Conservation (phyloP, 2,113 vertebrate species). For the Symphodus melops region DNA sequence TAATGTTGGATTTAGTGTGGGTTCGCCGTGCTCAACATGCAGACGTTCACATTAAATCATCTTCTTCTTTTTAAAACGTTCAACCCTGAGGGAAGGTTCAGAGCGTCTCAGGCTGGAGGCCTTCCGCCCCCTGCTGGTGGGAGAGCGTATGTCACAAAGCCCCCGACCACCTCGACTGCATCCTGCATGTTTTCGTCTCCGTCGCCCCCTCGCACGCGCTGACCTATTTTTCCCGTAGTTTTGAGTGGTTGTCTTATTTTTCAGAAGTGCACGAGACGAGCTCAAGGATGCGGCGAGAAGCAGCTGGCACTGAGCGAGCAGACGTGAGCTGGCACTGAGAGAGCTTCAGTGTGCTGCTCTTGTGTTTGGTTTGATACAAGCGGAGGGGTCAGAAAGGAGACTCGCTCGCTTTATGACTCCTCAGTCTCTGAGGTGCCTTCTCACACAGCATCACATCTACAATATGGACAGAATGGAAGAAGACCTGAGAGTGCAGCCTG, state of each 20-base stretch:
- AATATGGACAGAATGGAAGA: no score
- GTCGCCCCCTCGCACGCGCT: not conserved
- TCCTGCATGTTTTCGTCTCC: not conserved
- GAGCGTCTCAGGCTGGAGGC: conserved; percentile 20
- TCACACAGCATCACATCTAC: no score
- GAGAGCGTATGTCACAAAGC: not conserved
- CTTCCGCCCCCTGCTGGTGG: conserved; percentile 72
- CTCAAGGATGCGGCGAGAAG: conserved; percentile 23
- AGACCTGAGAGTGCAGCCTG: no score
- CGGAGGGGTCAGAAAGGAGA: conserved; percentile 7
- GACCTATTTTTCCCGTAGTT: conserved; percentile 26
- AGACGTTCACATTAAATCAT: not conserved
- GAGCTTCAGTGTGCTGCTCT: not conserved
- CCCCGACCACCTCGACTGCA: not conserved
- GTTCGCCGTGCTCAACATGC: not conserved
- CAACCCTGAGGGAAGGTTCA: not conserved
- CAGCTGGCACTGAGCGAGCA: not conserved
- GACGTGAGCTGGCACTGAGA: not conserved
- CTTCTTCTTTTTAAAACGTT: not conserved
- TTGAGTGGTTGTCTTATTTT: conserved; percentile 21
- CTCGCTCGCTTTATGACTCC: not conserved
- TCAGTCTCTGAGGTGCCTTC: no score
- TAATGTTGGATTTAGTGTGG: not conserved
- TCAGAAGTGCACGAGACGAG: not conserved
- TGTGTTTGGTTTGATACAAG: conserved; percentile 10